phyloP scores from a whole-genome alignment of 2,797 vertebrate species.

The Enteromius argenteus region DNA sequence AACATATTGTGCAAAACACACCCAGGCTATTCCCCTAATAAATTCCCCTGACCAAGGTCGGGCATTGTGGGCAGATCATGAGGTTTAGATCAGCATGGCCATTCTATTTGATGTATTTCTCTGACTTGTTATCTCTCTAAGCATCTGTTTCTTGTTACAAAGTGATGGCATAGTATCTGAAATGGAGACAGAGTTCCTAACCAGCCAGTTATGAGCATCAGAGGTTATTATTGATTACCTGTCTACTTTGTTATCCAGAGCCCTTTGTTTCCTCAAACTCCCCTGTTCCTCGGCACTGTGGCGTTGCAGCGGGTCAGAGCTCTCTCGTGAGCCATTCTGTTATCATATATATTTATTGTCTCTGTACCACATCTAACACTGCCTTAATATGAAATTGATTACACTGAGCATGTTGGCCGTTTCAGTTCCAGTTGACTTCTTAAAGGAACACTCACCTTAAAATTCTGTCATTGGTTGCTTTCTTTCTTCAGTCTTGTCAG shows the following conservation, averaged over 20 bases:
- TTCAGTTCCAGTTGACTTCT: constrained; percentile 17
- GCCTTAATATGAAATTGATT: constrained; percentile 49
- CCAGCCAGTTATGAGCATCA: constrained; percentile 76
- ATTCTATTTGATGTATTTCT: constrained; percentile 55
- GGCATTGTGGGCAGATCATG: constrained; percentile 48
- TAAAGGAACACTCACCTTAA: constrained; percentile 20
- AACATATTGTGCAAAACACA: constrained; percentile 40
- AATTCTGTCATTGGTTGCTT: neutral
- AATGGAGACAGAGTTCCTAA: constrained; percentile 74
- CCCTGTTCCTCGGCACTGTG: constrained; percentile 31
- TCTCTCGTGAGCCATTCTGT: constrained; percentile 48
- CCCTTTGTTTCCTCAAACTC: constrained; percentile 68
- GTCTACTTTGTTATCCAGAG: constrained; percentile 71
- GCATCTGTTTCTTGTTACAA: constrained; percentile 58
- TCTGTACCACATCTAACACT: constrained; percentile 34
- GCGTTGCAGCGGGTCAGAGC: constrained; percentile 41
- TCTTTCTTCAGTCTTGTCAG: neutral
- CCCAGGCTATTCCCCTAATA: constrained; percentile 44
- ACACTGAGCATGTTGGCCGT: neutral
- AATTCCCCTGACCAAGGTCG: constrained; percentile 49
- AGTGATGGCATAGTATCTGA: constrained; percentile 67
- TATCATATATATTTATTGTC: constrained; percentile 47
- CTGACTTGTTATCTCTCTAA: constrained; percentile 50
- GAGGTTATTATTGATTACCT: constrained; percentile 77
- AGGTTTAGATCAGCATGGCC: constrained; percentile 46